A percentile compares a stretch with the other conserved stretches of the same genome.
phyloP scores from a whole-genome alignment of 2,113 vertebrate genomes.

The Micronycteris hirsuta region DNA sequence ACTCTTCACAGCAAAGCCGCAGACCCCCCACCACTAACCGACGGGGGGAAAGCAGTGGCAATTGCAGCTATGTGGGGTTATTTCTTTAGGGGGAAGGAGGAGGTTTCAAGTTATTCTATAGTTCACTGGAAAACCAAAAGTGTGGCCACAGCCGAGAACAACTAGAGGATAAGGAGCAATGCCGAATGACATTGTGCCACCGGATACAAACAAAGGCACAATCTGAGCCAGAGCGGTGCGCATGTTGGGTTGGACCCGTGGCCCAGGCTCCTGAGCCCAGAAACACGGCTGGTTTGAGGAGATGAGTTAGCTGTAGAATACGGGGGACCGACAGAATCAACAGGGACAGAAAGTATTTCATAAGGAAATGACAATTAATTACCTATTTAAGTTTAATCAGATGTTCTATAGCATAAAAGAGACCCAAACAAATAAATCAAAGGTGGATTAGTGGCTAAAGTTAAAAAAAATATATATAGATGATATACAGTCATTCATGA shows the following conservation, averaged over 20 bases:
- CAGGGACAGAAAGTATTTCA: background rate
- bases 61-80: background rate
- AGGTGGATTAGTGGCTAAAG: background rate
- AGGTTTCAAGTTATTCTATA: background rate
- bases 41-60: background rate
- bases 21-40: background rate
- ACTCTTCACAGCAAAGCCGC: no score
- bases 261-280: background rate
- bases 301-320: background rate
- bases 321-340: background rate
- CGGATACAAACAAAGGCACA: rapidly evolving
- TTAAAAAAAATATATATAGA: background rate
- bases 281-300: background rate
- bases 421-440: background rate
- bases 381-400: background rate
- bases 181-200: rapidly evolving
- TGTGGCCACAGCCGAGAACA: background rate
- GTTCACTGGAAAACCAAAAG: background rate
- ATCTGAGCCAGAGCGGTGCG: rapidly evolving
- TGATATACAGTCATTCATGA: background rate
- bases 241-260: rapidly evolving
- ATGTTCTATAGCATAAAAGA: background rate
- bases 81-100: background rate
- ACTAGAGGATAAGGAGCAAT: background rate
- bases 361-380: background rate